phyloP scores from a whole-genome alignment of 2,888 invertebrate species.

The Megaustenia siamemsis region DNA sequence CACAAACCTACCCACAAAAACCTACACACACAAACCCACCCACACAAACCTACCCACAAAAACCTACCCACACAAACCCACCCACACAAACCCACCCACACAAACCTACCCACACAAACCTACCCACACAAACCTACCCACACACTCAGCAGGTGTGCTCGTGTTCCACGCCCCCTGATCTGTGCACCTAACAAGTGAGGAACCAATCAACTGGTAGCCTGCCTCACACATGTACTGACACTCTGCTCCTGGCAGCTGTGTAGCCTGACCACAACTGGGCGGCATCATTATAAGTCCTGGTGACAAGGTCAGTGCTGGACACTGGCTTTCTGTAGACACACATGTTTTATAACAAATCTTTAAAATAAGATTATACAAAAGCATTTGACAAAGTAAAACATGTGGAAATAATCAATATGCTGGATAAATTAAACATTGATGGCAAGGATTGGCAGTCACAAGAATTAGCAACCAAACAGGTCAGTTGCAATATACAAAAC shows the following conservation, averaged over 20 bases:
- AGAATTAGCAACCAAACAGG: no score
- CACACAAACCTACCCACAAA: neutral
- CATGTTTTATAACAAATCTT: neutral
- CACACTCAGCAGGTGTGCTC: slow-evolving; percentile 21
- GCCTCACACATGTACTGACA: slow-evolving; percentile 53
- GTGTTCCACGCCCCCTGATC: slow-evolving; percentile 45
- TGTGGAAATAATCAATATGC: no score
- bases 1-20: neutral
- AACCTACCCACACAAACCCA: neutral
- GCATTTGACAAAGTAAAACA: neutral
- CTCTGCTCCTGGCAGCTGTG: slow-evolving; percentile 38
- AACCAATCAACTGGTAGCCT: slow-evolving; percentile 53
- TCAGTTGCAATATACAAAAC: no score
- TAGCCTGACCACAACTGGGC: slow-evolving; percentile 36
- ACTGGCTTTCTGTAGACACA: slow-evolving; percentile 48
- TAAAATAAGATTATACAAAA: neutral
- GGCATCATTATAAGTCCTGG: slow-evolving; percentile 42
- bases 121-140: slow-evolving; percentile 35
- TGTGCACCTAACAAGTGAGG: slow-evolving; percentile 40
- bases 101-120: neutral
- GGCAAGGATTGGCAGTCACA: no score
- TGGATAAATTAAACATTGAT: no score
- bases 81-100: neutral
- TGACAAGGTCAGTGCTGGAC: slow-evolving; percentile 42
- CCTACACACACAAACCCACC: neutral